Conservation (phyloP, 1,140 invertebrate species). For the Drosophila oshimai region DNA sequence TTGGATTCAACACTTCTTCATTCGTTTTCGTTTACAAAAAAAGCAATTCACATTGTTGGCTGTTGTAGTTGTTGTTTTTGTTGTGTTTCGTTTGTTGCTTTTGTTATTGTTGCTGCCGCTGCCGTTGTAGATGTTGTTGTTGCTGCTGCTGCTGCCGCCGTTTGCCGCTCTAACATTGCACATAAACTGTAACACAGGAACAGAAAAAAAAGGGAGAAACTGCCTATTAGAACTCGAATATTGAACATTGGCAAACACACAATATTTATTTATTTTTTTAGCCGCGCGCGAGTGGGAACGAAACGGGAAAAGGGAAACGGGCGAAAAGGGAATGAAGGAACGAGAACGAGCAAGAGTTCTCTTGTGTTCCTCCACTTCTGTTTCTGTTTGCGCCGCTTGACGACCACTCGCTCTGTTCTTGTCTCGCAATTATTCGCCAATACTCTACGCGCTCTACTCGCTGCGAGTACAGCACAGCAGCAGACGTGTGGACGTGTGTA, state of each 20-base stretch:
- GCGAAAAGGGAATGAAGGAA: slow-evolving; percentile 6
- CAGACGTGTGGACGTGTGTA: slow-evolving; percentile 31
- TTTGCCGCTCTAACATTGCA: slow-evolving; percentile 64
- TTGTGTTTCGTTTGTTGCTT: slow-evolving; percentile 20
- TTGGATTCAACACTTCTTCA: slow-evolving; percentile 29
- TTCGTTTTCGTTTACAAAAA: slow-evolving; percentile 20
- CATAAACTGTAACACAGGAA: slow-evolving; percentile 44
- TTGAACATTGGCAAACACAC: slow-evolving; percentile 1
- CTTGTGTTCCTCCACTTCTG: slow-evolving; percentile 12
- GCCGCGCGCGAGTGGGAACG: slow-evolving; percentile 21
- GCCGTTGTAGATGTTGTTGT: slow-evolving; percentile 4
- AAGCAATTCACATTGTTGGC: slow-evolving; percentile 37
- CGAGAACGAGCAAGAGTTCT: slow-evolving; percentile 19
- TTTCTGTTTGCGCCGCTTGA: slow-evolving; percentile 23
- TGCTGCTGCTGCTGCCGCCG: slow-evolving; percentile 34
- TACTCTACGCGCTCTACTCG: slow-evolving; percentile 14
- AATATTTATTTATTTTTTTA: slow-evolving; percentile 49
- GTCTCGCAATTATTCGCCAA: slow-evolving; percentile 30
- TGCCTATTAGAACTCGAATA: slow-evolving; percentile 18
- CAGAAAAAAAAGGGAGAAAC: neutral
- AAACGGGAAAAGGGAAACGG: slow-evolving; percentile 16
- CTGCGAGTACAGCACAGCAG: neutral
- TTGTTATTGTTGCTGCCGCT: slow-evolving; percentile 24
- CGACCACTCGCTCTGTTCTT: slow-evolving; percentile 25
- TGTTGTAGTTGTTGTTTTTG: slow-evolving; percentile 26